Evolutionary conservation across 2,888 invertebrate genomes (phyloP).

Genomic region (Caenorhabditis sp.): DNA sequence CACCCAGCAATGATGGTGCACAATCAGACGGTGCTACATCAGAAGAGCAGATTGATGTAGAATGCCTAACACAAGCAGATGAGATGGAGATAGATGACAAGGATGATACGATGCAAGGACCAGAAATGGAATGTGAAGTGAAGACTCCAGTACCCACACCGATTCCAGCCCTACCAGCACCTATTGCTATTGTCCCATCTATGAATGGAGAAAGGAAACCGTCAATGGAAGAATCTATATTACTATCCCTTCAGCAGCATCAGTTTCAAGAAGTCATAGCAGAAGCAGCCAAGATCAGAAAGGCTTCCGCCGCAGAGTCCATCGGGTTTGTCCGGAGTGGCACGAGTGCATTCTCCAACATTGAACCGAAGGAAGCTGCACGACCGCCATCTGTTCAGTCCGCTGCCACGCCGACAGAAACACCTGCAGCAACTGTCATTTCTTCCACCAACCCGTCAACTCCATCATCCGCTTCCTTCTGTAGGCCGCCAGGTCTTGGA

Average conservation of each 20-base stretch:
- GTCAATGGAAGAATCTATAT: conserved; percentile 16
- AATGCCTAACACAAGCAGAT: conserved; percentile 34
- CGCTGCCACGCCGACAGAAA: conserved; percentile 8
- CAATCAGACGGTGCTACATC: conserved; percentile 28
- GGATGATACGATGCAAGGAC: conserved; percentile 27
- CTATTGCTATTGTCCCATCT: conserved; percentile 20
- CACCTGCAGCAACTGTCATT: conserved; percentile 30
- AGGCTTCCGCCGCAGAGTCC: conserved; percentile 21
- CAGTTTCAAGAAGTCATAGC: conserved; percentile 39
- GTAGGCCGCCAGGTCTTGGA: conserved; percentile 76
- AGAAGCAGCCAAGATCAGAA: conserved; percentile 24
- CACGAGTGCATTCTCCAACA: conserved; percentile 54
- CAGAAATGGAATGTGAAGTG: conserved; percentile 7
- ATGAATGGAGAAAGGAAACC: conserved; percentile 11
- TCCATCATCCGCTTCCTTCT: conserved; percentile 66
- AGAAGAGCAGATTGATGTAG: conserved; percentile 67
- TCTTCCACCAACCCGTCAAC: conserved; percentile 23
- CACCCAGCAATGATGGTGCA: conserved; percentile 64
- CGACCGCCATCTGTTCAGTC: conserved; percentile 11
- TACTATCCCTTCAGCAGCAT: conserved; percentile 7
- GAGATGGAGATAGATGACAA: conserved; percentile 46
- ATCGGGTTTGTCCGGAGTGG: conserved; percentile 46
- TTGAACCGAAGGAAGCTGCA: conserved; percentile 43
- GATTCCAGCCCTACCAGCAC: conserved; percentile 25
- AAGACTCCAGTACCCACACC: conserved; percentile 21